Evolutionary conservation across 1,140 invertebrate species (phyloP), one percentile per base, ranked within the genome.

Genomic region (Zophobas morio): DNA sequence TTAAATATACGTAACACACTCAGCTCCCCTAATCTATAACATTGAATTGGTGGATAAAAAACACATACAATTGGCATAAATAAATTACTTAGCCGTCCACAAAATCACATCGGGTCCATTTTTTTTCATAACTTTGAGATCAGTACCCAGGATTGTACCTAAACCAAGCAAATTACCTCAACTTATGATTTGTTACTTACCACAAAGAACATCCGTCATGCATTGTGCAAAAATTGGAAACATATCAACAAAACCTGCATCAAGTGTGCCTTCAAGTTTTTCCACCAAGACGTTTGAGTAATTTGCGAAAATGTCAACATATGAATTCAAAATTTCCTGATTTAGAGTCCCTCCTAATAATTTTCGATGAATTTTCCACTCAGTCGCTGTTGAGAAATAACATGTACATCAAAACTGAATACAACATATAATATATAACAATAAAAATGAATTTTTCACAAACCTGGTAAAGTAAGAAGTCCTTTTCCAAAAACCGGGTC

Each of bases 321-420:
- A 84, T 32, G 63, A 63, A 49, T 83, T 73, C 54, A 84, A 79
- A n/a, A 79, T 74, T 71, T 79, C 56, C 40, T 79, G 76, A 47
- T 79, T 82, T 8, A 84, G 70, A 32, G 81, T 79, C 6, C 72
- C 79, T n/a, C 74, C 56, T 8, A 84, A 74, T 32, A 78, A 75
- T 81, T 81, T 83, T 46, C 82, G 46, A 70, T 84, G 79, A 1
- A 47, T 6, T 70, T 76, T 83, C 83, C 83, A 84, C 47, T 76
- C 47, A 0, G 32, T 33, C 20, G 75, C 79, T 77, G 51, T 37
- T 70, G 33, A 34, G 20, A 33, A 56, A 56, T 1, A 32, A 33
- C 6, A 6, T 34, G 8, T 34, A 5, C 34, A 2, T 20, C 20
- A 20, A 20, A 20, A 20, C 20, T 20, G 20, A 20, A 20, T 20